Evolutionary conservation across 2,888 invertebrate species (phyloP).

Genomic region (Nymphalis c-album): DNA sequence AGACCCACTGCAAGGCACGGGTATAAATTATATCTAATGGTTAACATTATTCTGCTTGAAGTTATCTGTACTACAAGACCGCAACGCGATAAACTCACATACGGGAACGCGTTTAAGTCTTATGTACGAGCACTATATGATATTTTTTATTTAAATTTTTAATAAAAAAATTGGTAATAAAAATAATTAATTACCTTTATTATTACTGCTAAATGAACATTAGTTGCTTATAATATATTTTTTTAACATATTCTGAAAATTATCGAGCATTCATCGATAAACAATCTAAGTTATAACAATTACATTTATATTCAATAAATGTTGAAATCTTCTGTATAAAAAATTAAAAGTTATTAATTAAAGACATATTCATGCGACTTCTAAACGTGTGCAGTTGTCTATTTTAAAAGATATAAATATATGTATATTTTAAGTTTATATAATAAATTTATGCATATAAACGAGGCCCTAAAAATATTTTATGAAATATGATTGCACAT

Average conservation of each 20-base stretch:
- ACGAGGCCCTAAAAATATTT: background rate
- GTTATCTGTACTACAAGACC: slow-evolving; percentile 14
- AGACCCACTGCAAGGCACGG: slow-evolving; percentile 8
- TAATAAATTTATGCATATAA: too few species aligned
- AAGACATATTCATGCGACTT: background rate
- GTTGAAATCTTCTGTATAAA: background rate
- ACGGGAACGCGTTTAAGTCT: slow-evolving; percentile 19
- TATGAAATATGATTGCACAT: background rate
- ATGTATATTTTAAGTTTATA: too few species aligned
- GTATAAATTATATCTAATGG: slow-evolving; percentile 22
- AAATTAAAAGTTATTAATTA: background rate
- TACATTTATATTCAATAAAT: background rate
- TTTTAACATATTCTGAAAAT: too few species aligned
- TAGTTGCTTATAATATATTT: too few species aligned
- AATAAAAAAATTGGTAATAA: too few species aligned
- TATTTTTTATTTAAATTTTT: too few species aligned
- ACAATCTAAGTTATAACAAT: too few species aligned
- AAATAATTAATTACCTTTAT: too few species aligned
- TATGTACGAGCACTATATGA: background rate
- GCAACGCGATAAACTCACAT: slow-evolving; percentile 11
- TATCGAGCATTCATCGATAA: too few species aligned
- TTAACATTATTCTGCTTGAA: slow-evolving; percentile 16
- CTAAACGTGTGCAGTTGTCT: too few species aligned
- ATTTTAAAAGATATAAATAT: background rate
- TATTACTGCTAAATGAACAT: too few species aligned